Conservation (phyloP, 2,113 vertebrate genomes). For the Hystrix brachyura region DNA sequence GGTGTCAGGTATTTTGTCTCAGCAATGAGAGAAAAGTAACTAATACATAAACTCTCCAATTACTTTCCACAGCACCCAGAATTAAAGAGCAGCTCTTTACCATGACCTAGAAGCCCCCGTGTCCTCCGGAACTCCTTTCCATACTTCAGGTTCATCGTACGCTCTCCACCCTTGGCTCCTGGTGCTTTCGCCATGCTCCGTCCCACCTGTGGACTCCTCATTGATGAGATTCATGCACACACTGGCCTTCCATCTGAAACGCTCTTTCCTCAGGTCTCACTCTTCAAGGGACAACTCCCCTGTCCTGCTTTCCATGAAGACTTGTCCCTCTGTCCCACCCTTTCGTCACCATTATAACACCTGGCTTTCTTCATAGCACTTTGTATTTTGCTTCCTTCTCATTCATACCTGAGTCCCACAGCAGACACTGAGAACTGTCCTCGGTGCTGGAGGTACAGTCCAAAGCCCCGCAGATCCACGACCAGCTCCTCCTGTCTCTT, state of each 20-base stretch:
- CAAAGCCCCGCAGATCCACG: neutral
- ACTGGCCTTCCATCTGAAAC: neutral
- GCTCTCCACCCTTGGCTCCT: accelerated
- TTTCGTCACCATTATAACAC: neutral
- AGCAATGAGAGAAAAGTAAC: too few species aligned
- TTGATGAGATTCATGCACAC: neutral
- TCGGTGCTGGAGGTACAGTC: neutral
- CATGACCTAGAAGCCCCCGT: neutral
- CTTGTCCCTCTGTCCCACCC: too few species aligned
- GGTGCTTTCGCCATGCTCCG: neutral
- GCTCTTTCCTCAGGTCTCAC: neutral
- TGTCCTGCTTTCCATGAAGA: neutral
- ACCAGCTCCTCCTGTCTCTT: neutral
- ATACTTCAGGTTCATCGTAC: accelerated
- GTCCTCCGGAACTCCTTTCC: neutral
- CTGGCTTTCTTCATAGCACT: neutral
- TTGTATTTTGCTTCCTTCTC: neutral
- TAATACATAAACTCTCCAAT: neutral
- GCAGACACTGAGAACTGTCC: neutral
- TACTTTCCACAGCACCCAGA: neutral
- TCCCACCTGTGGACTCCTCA: neutral
- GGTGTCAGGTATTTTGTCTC: too few species aligned
- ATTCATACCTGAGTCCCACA: accelerated
- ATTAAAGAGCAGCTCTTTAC: neutral
- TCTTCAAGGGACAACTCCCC: neutral